Percentiles rank a stretch among this genome's conserved stretches.
Conservation (phyloP, 92 coral and sea anemone species). For the Zoanthus sansibaricus region DNA sequence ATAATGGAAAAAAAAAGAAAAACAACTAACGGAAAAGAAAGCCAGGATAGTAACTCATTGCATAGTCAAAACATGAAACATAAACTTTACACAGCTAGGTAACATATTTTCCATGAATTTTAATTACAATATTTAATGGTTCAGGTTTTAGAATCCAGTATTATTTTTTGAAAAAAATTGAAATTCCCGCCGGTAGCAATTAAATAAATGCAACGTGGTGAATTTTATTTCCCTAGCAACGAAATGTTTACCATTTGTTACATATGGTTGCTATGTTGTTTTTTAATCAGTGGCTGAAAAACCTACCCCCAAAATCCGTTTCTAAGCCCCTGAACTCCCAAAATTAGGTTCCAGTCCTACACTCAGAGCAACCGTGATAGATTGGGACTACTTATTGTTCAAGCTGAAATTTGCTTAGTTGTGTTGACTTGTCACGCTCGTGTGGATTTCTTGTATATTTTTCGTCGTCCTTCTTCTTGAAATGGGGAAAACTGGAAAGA, state of each 20-base stretch:
- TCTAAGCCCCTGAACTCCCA: conserved; percentile 29
- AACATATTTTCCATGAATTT: neutral
- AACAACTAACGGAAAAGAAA: neutral
- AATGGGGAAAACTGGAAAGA: conserved; percentile 20
- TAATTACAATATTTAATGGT: neutral
- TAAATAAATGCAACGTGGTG: conserved; percentile 39
- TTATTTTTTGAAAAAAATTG: neutral
- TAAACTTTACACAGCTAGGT: conserved; percentile 4
- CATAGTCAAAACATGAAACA: conserved; percentile 3
- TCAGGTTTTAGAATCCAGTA: neutral
- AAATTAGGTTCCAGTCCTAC: conserved; percentile 10
- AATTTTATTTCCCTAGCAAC: conserved; percentile 31
- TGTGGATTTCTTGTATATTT: conserved; percentile 3
- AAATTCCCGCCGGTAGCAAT: conserved; percentile 19
- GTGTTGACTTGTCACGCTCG: conserved; percentile 13
- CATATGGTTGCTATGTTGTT: conserved; percentile 29
- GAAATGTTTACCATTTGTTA: conserved; percentile 36
- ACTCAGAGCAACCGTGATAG: conserved; percentile 13
- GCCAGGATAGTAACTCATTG: conserved; percentile 1
- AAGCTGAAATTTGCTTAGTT: neutral
- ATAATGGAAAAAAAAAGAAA: conserved; percentile 1
- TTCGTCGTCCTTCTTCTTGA: conserved; percentile 21
- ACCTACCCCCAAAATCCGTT: conserved; percentile 31
- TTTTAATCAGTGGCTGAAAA: conserved; percentile 28
- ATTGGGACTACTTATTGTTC: neutral